These are phyloP conservation scores for Spea bombifrons DNA, from an alignment of 2,113 vertebrate species.

Conservation along the genomic window DNA sequence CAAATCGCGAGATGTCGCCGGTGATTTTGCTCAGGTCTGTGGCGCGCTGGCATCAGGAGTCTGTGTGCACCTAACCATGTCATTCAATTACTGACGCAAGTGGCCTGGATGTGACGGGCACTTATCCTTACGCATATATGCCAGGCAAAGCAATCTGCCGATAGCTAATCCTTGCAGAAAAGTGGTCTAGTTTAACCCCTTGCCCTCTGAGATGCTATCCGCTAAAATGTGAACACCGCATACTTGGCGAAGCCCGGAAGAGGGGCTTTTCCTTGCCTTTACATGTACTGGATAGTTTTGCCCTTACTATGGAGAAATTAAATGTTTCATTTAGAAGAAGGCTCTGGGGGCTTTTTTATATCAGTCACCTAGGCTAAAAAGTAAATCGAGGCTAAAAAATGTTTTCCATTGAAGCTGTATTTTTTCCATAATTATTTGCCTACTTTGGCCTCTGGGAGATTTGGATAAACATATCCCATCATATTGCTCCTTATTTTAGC, in stretches of 20 bases:
- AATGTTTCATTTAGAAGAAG: no score
- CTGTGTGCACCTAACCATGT: slow-evolving; percentile 61
- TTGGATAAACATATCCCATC: background rate
- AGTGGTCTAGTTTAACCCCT: slow-evolving; percentile 22
- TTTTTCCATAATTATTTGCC: background rate
- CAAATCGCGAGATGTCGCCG: slow-evolving; percentile 54
- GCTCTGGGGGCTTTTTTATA: no score
- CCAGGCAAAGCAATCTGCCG: slow-evolving; percentile 65
- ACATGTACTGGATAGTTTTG: no score
- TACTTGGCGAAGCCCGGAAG: no score
- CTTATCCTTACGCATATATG: slow-evolving; percentile 47
- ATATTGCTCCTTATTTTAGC: background rate
- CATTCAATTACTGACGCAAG: slow-evolving; percentile 63
- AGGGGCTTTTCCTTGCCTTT: no score
- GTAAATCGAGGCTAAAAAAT: no score
- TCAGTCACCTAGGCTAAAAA: no score
- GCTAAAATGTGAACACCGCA: no score
- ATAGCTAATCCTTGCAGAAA: slow-evolving; percentile 4
- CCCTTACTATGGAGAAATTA: no score
- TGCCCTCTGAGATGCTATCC: background rate
- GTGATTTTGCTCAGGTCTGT: slow-evolving; percentile 51
- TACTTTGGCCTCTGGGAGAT: slow-evolving; percentile 1
- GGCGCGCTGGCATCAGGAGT: slow-evolving; percentile 57
- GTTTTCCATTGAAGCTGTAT: background rate
- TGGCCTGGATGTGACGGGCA: slow-evolving; percentile 56